These are phyloP conservation scores for Drosophila koepferae DNA, from an alignment of 2,888 invertebrate species.

Conservation along the genomic window DNA sequence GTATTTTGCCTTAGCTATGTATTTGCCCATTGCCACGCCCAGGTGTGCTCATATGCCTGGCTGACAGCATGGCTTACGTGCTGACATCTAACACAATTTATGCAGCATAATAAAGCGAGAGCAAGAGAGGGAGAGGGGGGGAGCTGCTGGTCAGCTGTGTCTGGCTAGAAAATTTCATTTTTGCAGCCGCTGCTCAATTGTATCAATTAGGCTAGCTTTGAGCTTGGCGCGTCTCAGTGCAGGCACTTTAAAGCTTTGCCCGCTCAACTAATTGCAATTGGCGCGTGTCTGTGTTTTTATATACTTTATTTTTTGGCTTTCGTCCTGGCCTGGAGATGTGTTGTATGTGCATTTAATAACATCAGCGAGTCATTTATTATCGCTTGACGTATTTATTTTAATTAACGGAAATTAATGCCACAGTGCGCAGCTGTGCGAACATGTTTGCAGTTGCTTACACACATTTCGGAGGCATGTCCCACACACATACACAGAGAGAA, in stretches of 20 bases:
- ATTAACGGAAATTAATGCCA: constrained; percentile 81
- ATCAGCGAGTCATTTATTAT: constrained; percentile 77
- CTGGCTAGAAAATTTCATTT: constrained; percentile 52
- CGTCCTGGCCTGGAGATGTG: constrained; percentile 5
- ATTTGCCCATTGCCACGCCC: constrained; percentile 14
- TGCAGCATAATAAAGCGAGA: constrained; percentile 58
- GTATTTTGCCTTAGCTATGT: constrained; percentile 50
- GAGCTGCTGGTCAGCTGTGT: constrained; percentile 27
- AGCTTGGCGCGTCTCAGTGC: constrained; percentile 19
- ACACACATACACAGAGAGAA: not conserved
- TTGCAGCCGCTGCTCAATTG: constrained; percentile 14
- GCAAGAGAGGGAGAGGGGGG: not conserved
- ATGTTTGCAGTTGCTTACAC: constrained; percentile 73
- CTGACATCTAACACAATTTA: constrained; percentile 69
- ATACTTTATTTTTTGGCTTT: not conserved
- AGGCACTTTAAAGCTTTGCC: constrained; percentile 26
- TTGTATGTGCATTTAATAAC: constrained; percentile 66
- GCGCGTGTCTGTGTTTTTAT: constrained; percentile 39
- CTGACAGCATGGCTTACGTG: constrained; percentile 61
- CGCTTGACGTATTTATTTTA: constrained; percentile 81
- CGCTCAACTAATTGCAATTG: constrained; percentile 59
- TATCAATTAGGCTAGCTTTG: constrained; percentile 68
- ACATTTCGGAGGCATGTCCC: constrained; percentile 43
- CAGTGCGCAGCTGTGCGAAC: constrained; percentile 70
- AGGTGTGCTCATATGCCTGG: constrained; percentile 41